A percentile compares a stretch with the other conserved stretches of the same genome.
phyloP scores from a whole-genome alignment of 1,140 invertebrate genomes.

The Pseudomyrmex gracilis region DNA sequence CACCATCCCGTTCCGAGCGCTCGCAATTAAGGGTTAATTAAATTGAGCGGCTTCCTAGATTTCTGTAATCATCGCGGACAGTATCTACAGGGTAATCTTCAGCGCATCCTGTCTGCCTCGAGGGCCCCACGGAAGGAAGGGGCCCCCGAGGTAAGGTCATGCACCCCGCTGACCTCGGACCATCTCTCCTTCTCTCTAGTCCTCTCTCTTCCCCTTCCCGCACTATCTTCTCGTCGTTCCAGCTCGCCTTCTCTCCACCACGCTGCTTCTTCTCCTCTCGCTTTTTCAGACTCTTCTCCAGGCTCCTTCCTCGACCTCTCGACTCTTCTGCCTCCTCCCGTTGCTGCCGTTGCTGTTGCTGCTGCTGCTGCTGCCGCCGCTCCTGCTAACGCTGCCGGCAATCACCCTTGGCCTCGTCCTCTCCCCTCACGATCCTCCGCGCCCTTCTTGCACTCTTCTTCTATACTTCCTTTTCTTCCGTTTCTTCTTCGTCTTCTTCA shows the following conservation, averaged over 20 bases:
- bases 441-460: constrained; percentile 23
- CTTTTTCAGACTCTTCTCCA: constrained; percentile 53
- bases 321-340: constrained; percentile 44
- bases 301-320: constrained; percentile 45
- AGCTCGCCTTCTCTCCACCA: constrained; percentile 53
- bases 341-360: constrained; percentile 36
- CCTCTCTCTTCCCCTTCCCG: constrained; percentile 28
- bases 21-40: constrained; percentile 82
- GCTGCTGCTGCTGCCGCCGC: constrained; percentile 36
- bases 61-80: constrained; percentile 85
- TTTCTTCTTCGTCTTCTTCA: constrained; percentile 14
- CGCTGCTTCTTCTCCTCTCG: constrained; percentile 61
- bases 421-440: constrained; percentile 9
- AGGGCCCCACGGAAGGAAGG: constrained; percentile 84
- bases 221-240: constrained; percentile 50
- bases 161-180: constrained; percentile 85
- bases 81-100: constrained; percentile 84
- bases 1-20: constrained; percentile 55
- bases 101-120: constrained; percentile 84
- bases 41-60: constrained; percentile 84
- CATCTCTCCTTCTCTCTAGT: constrained; percentile 75
- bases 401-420: constrained; percentile 25
- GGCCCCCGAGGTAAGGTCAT: constrained; percentile 85
- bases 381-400: constrained; percentile 17
- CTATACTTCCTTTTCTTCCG: constrained; percentile 6